Evolutionary conservation across 2,113 vertebrate genomes (phyloP).

Genomic region (Platanista minor): DNA sequence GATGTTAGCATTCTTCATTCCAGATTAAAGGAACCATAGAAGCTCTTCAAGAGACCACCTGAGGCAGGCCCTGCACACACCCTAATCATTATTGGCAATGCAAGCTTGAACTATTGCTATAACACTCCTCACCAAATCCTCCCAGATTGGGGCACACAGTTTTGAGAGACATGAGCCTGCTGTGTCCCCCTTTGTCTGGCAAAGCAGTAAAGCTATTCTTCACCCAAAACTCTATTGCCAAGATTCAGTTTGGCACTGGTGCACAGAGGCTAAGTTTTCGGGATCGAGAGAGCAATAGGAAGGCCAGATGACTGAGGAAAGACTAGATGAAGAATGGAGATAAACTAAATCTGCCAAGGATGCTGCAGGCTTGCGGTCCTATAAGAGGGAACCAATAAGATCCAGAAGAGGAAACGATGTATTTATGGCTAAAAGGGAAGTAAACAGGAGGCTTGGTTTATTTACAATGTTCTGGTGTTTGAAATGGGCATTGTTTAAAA

Average conservation of each 20-base stretch:
- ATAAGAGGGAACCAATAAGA: background rate
- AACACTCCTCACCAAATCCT: background rate
- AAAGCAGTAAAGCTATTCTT: background rate
- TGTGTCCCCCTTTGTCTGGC: background rate
- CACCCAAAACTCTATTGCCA: background rate
- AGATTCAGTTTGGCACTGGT: background rate
- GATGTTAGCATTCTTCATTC: background rate
- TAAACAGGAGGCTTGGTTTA: conserved; percentile 1
- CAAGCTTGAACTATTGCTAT: background rate
- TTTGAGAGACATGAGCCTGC: background rate
- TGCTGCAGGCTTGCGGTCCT: background rate
- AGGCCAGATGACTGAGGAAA: conserved; percentile 3
- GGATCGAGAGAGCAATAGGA: background rate
- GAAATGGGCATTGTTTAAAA: conserved; percentile 43
- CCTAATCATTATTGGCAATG: background rate
- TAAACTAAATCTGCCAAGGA: background rate
- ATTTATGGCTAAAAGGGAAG: conserved; percentile 38
- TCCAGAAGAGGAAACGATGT: background rate
- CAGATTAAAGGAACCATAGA: background rate
- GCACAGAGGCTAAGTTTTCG: background rate
- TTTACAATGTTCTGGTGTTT: conserved; percentile 50
- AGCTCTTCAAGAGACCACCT: background rate
- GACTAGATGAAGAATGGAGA: background rate
- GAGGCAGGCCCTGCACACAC: background rate
- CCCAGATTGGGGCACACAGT: background rate